These are phyloP conservation scores for Prietella phreatophila DNA, from an alignment of 2,113 vertebrate genomes.

Conservation along the genomic window DNA sequence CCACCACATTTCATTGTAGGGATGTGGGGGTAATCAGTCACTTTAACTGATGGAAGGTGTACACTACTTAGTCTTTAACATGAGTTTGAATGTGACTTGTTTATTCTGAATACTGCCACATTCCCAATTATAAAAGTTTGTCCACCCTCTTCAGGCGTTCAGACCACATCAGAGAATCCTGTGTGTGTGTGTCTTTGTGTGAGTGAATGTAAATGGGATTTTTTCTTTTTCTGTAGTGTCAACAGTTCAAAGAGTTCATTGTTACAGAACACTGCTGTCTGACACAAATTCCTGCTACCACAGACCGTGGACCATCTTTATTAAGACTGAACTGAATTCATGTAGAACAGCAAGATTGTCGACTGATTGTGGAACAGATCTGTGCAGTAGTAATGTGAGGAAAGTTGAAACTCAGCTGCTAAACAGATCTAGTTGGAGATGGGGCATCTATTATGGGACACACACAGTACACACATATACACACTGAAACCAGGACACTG, in stretches of 20 bases:
- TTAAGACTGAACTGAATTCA: neutral
- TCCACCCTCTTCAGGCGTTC: neutral
- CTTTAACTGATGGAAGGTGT: no score
- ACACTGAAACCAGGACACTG: neutral
- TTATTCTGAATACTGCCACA: no score
- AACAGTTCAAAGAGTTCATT: slow-evolving; percentile 58
- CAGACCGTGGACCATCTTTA: neutral
- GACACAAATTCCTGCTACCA: neutral
- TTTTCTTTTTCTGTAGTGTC: neutral
- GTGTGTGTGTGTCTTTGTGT: slow-evolving; percentile 5
- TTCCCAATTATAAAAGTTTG: no score
- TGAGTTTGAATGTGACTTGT: no score
- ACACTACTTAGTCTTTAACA: no score
- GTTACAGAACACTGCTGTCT: slow-evolving; percentile 48
- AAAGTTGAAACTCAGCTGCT: neutral
- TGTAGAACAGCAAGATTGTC: neutral
- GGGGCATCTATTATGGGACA: neutral
- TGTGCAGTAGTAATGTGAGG: neutral
- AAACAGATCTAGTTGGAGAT: neutral
- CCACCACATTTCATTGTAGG: no score
- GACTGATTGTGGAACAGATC: neutral
- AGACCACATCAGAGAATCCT: slow-evolving; percentile 5
- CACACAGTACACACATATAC: neutral
- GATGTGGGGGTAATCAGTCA: no score
- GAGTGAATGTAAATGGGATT: neutral